A percentile compares a stretch with the other conserved stretches of the same genome.
These are phyloP conservation scores for Sisor rabdophorus DNA, from an alignment of 2,113 vertebrate species.

Conservation along the genomic window DNA sequence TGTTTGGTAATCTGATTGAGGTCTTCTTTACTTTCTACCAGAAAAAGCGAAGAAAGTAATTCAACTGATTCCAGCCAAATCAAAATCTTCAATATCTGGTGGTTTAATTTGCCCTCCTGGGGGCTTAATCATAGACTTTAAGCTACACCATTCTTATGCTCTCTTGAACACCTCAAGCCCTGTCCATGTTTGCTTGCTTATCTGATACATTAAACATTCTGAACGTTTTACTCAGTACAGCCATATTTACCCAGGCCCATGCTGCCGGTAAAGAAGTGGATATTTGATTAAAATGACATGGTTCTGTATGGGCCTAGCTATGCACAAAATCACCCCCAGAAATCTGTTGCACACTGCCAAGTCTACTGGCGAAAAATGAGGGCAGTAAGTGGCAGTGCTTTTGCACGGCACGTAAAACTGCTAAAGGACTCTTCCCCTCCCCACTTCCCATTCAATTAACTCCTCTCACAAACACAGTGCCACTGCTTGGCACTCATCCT, in stretches of 20 bases:
- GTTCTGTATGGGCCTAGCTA: slow-evolving; percentile 71
- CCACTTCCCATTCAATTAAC: slow-evolving; percentile 60
- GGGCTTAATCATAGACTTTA: slow-evolving; percentile 60
- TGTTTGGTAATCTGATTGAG: slow-evolving; percentile 60
- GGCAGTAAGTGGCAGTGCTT: slow-evolving; percentile 62
- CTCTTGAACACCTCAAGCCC: slow-evolving; percentile 62
- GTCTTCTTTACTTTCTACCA: slow-evolving; percentile 60
- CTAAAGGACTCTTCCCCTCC: slow-evolving; percentile 54
- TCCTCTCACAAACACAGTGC: slow-evolving; percentile 39
- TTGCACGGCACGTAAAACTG: slow-evolving; percentile 54
- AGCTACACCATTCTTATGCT: slow-evolving; percentile 54
- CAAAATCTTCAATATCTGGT: slow-evolving; percentile 61
- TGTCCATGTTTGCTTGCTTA: slow-evolving; percentile 74
- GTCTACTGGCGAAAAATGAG: slow-evolving; percentile 55
- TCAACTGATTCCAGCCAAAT: slow-evolving; percentile 58
- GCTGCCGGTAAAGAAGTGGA: slow-evolving; percentile 79
- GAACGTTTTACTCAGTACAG: too few species aligned
- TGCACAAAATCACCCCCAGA: slow-evolving; percentile 73
- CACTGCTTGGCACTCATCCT: slow-evolving; percentile 40
- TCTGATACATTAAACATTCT: too few species aligned
- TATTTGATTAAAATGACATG: slow-evolving; percentile 80
- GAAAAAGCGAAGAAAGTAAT: slow-evolving; percentile 63
- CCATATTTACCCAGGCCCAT: too few species aligned
- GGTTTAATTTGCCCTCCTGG: slow-evolving; percentile 69
- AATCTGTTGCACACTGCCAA: slow-evolving; percentile 68